A percentile compares a stretch with the other conserved stretches of the same genome.
phyloP scores from a whole-genome alignment of 2,797 vertebrate species.

The Myripristis murdjan region DNA sequence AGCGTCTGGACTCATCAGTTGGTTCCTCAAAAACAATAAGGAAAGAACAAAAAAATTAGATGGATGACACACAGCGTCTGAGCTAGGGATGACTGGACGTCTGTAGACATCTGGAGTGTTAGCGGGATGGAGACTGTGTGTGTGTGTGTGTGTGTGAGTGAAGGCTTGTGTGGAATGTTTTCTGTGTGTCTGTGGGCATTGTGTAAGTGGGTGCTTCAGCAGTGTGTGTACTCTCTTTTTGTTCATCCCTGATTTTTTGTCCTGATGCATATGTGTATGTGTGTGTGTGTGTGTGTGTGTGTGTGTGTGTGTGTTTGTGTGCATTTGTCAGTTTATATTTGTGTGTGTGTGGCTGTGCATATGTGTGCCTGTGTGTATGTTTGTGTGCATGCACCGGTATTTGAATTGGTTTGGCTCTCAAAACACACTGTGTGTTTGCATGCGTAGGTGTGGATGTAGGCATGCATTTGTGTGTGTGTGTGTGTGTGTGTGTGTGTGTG shows the following conservation, averaged over 20 bases:
- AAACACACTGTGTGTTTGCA: constrained; percentile 40
- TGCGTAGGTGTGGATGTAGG: constrained; percentile 38
- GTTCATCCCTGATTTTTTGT: constrained; percentile 43
- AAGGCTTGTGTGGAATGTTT: constrained; percentile 27
- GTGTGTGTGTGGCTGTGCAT: not conserved
- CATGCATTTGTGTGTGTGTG: constrained; percentile 45
- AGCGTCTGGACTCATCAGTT: constrained; percentile 61
- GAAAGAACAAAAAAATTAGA: constrained; percentile 58
- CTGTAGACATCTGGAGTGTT: constrained; percentile 65
- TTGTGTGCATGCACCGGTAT: constrained; percentile 56
- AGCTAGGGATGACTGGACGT: constrained; percentile 68
- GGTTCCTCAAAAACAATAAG: constrained; percentile 66
- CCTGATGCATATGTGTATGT: constrained; percentile 33
- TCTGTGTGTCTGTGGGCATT: constrained; percentile 52
- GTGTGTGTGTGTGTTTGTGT: constrained; percentile 18
- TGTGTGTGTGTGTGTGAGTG: not conserved
- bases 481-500: not conserved
- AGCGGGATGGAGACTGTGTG: constrained; percentile 27
- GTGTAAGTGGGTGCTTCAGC: constrained; percentile 45
- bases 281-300: constrained; percentile 6
- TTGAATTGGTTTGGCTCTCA: too few relatives aligned
- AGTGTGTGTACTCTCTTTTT: constrained; percentile 48
- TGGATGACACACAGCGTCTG: constrained; percentile 70
- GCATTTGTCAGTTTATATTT: not conserved
- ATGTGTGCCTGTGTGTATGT: constrained; percentile 32